Base-by-base conservation (phyloP, 1,140 invertebrate species). In the Dreissena rostriformis region DNA sequence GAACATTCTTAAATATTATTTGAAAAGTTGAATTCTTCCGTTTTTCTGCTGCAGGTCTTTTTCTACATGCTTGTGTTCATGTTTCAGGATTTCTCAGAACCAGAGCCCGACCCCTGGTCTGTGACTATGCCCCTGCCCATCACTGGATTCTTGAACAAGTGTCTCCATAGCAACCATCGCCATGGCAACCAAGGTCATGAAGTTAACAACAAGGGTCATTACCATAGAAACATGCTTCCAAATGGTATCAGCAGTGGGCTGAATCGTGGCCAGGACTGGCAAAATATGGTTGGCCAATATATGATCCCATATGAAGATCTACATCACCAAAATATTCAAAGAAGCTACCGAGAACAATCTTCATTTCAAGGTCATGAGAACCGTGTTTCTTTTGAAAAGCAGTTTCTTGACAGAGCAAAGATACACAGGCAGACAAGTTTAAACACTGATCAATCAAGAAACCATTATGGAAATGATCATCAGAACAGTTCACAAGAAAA, bases 101-200 rank as follows among this genome's bases (percentile, higher is more conserved):
- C 89, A 61, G 90, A 91, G 71, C 91, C 90, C 28, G 88, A 90
- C 68, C 87, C 89, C 0, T 91, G 89, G 88, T 81, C 86, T 39
- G 75, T 89, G 6, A 76, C 85, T 28, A 67, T 91, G 79, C 88
- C 90, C 5, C 81, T 91, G n/a, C 90, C 91, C 14, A 87, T 91
- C 24, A 87, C 89, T 61, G 90, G 89, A 24, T 91, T 86, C 76
- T 70, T 91, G 0, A 85, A 87, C 39, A 88, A 85, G 61, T 91
- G 91, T 82, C 66, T 67, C 26, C 89, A 91, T 76, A 55, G 81
- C 22, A 75, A 88, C 12, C 86, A 88, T 65, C 57, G 12, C 57
- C 57, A 61, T 61, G 22, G 57, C 57, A 61, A 61, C 4, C 4
- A 24, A 24, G 57, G 57, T 61, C 57, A 61, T 24, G 22, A 24